Percentiles rank a stretch among this genome's conserved stretches.
Evolutionary conservation across 2,888 invertebrate species (phyloP).

Genomic region (Pseudococcus jackbeardsleyi): DNA sequence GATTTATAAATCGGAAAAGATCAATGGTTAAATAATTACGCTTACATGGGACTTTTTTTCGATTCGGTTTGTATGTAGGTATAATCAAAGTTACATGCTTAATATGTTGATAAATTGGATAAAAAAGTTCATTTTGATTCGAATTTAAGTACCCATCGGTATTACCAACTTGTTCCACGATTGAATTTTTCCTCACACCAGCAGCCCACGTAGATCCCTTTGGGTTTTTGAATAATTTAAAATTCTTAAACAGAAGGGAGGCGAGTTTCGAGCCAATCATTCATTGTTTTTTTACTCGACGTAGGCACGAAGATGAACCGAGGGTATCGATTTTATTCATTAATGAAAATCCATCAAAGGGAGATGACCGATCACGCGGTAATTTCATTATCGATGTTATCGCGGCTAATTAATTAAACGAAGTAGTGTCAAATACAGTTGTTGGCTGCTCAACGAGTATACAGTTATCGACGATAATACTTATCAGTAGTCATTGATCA

Average conservation of each 20-base stretch:
- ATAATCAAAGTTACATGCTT: not conserved
- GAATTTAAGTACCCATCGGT: too few relatives aligned
- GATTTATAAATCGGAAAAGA: constrained; percentile 51
- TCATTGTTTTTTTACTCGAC: too few relatives aligned
- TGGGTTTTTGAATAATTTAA: too few relatives aligned
- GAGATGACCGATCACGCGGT: not conserved
- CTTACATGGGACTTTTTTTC: not conserved
- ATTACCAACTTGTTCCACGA: too few relatives aligned
- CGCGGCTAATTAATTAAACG: not conserved
- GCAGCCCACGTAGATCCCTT: too few relatives aligned
- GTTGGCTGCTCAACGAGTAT: not conserved
- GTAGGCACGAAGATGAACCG: too few relatives aligned
- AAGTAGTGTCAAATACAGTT: constrained; percentile 3
- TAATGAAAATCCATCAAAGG: not conserved
- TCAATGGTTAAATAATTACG: constrained; percentile 47
- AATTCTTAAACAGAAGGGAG: too few relatives aligned
- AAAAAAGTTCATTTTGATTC: not conserved
- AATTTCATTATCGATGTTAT: constrained; percentile 11
- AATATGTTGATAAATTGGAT: not conserved
- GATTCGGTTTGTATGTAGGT: not conserved
- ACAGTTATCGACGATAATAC: not conserved
- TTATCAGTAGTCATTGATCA: constrained; percentile 24
- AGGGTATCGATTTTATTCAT: not conserved
- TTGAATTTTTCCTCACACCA: too few relatives aligned
- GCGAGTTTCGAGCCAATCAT: too few relatives aligned